Conservation (phyloP, 2,797 vertebrate species). For the Momotus momota region DNA sequence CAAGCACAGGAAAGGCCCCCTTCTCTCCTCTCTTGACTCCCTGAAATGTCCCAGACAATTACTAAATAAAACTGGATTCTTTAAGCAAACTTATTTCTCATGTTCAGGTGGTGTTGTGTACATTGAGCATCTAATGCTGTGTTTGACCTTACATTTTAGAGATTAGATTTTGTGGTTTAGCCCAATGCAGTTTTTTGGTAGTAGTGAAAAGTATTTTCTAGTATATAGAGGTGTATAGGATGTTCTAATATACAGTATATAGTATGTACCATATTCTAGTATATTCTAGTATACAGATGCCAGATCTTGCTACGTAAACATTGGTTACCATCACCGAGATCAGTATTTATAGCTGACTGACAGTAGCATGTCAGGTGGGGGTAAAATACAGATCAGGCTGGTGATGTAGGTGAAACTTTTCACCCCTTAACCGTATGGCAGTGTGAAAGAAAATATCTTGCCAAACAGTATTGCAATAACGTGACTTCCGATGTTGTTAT, state of each 20-base stretch:
- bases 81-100: not conserved
- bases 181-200: not conserved
- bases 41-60: not conserved
- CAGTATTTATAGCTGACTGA: not conserved
- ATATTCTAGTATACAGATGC: not conserved
- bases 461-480: not conserved
- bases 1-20: not conserved
- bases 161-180: not conserved
- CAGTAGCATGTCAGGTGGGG: not conserved
- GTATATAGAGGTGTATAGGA: too few relatives aligned
- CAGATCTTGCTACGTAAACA: not conserved
- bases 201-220: not conserved
- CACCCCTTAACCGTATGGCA: not conserved
- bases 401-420: not conserved
- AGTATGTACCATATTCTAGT: too few relatives aligned
- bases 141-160: not conserved
- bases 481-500: not conserved
- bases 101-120: not conserved
- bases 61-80: not conserved
- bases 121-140: not conserved
- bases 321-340: not conserved
- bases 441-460: not conserved
- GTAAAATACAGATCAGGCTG: not conserved
- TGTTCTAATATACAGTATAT: too few relatives aligned
- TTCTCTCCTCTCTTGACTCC: not conserved